Evolutionary conservation across 1,140 invertebrate species (phyloP).

Genomic region (Carcinoscorpius rotundicauda): DNA sequence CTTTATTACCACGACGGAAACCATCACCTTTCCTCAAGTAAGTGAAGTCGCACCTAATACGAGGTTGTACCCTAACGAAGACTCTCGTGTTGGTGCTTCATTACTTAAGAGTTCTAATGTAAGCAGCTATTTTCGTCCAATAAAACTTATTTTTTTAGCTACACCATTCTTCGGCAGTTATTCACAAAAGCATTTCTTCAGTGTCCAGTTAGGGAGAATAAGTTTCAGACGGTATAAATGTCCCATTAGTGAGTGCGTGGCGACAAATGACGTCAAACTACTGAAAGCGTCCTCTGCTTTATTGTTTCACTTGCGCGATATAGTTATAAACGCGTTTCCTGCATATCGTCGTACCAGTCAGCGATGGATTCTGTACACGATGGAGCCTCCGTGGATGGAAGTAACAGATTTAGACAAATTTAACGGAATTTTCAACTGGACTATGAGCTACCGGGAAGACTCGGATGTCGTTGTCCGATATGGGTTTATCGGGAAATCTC

Average conservation of each 20-base stretch:
- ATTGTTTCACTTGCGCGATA: slow-evolving; percentile 19
- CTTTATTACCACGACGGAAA: no score
- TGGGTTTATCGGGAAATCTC: slow-evolving; percentile 5
- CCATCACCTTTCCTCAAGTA: no score
- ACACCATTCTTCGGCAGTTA: no score
- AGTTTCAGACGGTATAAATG: slow-evolving; percentile 10
- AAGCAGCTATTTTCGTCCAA: no score
- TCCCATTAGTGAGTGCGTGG: slow-evolving; percentile 20
- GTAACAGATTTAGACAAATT: slow-evolving; percentile 14
- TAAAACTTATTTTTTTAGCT: no score
- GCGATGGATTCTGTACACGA: slow-evolving; percentile 21
- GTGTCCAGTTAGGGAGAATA: no score
- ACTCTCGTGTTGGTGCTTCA: no score
- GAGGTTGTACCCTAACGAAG: no score
- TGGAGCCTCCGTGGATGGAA: slow-evolving; percentile 18
- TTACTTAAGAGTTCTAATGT: no score
- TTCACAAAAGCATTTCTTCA: no score
- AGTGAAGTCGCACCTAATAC: no score
- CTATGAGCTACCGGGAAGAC: slow-evolving; percentile 29
- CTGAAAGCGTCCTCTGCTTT: slow-evolving; percentile 18
- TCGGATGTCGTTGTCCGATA: slow-evolving; percentile 21
- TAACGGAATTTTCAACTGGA: slow-evolving; percentile 28
- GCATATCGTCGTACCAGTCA: not conserved
- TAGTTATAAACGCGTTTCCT: slow-evolving; percentile 13
- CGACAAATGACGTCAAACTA: slow-evolving; percentile 22